These are phyloP conservation scores for Planiliza haematocheilus DNA, from an alignment of 2,113 vertebrate species.

Conservation along the genomic window DNA sequence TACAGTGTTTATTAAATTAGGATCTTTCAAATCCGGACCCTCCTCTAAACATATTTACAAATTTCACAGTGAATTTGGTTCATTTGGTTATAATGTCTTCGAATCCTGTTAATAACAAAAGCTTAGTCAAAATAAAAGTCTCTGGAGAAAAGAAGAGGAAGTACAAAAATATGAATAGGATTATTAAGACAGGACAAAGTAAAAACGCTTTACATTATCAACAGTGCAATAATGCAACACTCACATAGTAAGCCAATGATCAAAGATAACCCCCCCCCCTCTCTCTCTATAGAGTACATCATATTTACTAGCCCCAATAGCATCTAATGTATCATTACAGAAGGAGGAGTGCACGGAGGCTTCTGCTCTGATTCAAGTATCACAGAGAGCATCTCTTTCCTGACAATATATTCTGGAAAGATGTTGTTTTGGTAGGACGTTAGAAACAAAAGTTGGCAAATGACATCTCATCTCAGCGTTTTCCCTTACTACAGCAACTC, in stretches of 20 bases:
- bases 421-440: neutral
- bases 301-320: neutral
- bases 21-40: constrained; percentile 9
- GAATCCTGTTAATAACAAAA: constrained; percentile 13
- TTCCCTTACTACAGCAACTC: neutral
- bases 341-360: neutral
- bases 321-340: neutral
- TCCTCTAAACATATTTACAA: constrained; percentile 67
- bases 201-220: neutral
- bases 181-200: constrained; percentile 45
- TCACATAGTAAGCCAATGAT: neutral
- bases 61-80: constrained; percentile 75
- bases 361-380: neutral
- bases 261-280: neutral
- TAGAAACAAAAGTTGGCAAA: neutral
- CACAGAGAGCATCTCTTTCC: no score
- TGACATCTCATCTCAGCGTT: no score
- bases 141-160: neutral
- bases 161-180: neutral
- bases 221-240: constrained; percentile 37
- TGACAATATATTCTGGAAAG: neutral
- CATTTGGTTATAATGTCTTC: constrained; percentile 43
- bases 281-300: constrained; percentile 13
- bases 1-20: constrained; percentile 56
- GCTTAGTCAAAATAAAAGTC: constrained; percentile 3